These are phyloP conservation scores for Plestiodon gilberti DNA, from an alignment of 2,113 vertebrate genomes.

Conservation along the genomic window DNA sequence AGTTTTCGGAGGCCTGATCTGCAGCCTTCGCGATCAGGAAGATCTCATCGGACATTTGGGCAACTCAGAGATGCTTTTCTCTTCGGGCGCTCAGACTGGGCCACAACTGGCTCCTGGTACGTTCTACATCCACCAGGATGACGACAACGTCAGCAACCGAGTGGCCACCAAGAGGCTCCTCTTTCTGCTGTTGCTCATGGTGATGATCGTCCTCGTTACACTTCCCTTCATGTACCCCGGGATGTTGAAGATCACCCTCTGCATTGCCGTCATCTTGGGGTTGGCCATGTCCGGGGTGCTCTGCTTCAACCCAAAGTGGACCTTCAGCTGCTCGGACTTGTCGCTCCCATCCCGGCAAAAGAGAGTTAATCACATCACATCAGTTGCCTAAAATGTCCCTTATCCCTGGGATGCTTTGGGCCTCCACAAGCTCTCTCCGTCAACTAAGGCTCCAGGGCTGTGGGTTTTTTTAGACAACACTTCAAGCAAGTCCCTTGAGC, in stretches of 20 bases:
- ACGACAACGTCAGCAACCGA: background rate
- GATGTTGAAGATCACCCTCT: conserved; percentile 71
- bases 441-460: too few relatives aligned
- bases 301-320: conserved; percentile 62
- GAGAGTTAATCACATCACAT: conserved; percentile 47
- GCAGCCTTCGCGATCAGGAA: conserved; percentile 67
- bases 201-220: conserved; percentile 67
- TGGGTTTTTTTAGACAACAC: too few relatives aligned
- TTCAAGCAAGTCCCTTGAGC: too few relatives aligned
- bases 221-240: conserved; percentile 71
- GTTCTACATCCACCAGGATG: background rate
- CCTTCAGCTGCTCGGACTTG: conserved; percentile 26
- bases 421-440: background rate
- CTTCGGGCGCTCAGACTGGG: background rate
- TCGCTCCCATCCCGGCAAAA: conserved; percentile 33
- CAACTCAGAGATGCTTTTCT: conserved; percentile 36
- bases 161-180: conserved; percentile 65
- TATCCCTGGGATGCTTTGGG: background rate
- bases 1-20: conserved; percentile 77
- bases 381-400: conserved; percentile 57
- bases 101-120: rapidly evolving
- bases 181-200: conserved; percentile 69
- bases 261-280: conserved; percentile 58
- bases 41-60: conserved; percentile 48
- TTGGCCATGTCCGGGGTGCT: conserved; percentile 66